Conservation (phyloP, 1,140 invertebrate species). For the Drosophila neocordata region DNA sequence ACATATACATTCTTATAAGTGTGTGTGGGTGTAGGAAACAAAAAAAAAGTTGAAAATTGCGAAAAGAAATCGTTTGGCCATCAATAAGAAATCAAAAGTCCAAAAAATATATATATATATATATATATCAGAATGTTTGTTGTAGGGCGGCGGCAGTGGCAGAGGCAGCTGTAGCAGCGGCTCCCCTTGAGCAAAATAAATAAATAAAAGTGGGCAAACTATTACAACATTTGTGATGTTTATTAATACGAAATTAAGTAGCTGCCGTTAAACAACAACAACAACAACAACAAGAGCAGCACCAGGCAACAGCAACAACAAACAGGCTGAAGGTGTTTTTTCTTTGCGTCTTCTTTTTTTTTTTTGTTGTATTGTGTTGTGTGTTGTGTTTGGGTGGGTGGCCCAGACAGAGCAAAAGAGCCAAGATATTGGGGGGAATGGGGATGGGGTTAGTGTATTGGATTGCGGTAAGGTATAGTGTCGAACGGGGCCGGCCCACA, state of each 20-base stretch:
- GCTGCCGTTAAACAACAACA: constrained; percentile 56
- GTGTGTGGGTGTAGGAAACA: constrained; percentile 16
- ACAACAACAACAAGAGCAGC: constrained; percentile 22
- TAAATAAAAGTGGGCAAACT: constrained; percentile 73
- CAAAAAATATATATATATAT: background rate
- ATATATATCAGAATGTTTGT: constrained; percentile 45
- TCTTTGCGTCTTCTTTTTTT: constrained; percentile 27
- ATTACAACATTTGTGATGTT: constrained; percentile 79
- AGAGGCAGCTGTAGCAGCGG: too few relatives aligned
- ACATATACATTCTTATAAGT: background rate
- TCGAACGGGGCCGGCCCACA: constrained; percentile 40
- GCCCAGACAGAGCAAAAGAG: constrained; percentile 33
- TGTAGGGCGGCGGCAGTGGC: constrained; percentile 11
- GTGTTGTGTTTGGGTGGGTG: constrained; percentile 50
- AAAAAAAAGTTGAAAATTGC: constrained; percentile 54
- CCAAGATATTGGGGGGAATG: too few relatives aligned
- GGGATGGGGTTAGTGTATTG: background rate
- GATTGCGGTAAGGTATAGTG: background rate
- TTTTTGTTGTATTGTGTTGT: constrained; percentile 15
- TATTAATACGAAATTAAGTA: constrained; percentile 81
- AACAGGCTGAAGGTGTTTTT: constrained; percentile 44
- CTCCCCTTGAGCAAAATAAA: constrained; percentile 55
- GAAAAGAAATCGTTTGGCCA: constrained; percentile 58
- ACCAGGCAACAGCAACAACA: constrained; percentile 1
- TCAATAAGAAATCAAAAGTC: constrained; percentile 41